Percentiles rank a stretch among this genome's conserved stretches.
phyloP scores from a whole-genome alignment of 2,113 vertebrate species.

The Urocolius indicus region DNA sequence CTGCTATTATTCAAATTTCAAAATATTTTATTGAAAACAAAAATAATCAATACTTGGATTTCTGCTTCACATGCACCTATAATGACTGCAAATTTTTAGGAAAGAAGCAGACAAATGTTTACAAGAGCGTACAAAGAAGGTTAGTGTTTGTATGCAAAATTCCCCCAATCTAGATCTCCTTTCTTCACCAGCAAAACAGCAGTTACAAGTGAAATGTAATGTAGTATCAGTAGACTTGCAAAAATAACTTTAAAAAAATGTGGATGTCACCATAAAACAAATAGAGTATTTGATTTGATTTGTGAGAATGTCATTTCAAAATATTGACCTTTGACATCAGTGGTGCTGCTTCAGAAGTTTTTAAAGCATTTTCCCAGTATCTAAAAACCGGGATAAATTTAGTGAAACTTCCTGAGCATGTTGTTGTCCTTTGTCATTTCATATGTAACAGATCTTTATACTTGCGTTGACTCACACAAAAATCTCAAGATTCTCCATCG shows the following conservation, averaged over 20 bases:
- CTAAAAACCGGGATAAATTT: conserved; percentile 20
- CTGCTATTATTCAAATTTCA: background rate
- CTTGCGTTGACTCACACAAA: background rate
- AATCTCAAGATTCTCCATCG: background rate
- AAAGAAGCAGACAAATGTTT: background rate
- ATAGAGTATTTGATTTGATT: background rate
- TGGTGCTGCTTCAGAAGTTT: background rate
- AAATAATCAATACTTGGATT: background rate
- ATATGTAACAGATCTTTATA: background rate
- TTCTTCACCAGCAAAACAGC: background rate
- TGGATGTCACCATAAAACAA: background rate
- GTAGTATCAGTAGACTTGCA: background rate
- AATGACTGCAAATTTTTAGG: background rate
- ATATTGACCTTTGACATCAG: background rate
- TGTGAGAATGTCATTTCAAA: background rate
- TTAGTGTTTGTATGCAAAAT: background rate
- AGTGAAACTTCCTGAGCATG: background rate
- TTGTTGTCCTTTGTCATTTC: background rate
- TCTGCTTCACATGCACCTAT: background rate
- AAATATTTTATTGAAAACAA: background rate
- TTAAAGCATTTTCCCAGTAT: conserved; percentile 9
- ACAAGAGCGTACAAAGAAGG: background rate
- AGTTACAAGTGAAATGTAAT: background rate
- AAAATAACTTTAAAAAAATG: background rate
- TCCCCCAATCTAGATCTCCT: background rate